Conservation (phyloP, 2,888 invertebrate species). For the Electrophaes corylata region DNA sequence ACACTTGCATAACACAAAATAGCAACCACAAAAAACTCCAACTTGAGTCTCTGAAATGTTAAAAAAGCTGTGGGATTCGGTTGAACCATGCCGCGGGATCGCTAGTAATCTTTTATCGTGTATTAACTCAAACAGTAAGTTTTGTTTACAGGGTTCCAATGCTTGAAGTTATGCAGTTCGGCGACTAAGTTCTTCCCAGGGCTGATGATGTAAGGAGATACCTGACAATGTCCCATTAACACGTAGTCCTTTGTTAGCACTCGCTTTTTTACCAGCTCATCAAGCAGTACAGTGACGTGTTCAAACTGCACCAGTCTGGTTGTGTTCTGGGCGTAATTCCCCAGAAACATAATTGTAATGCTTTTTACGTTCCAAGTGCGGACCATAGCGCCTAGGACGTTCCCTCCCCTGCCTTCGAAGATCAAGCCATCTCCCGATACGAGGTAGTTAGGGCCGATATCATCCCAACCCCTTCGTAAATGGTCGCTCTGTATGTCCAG, state of each 20-base stretch:
- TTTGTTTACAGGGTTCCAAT: constrained; percentile 54
- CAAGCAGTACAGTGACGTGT: constrained; percentile 55
- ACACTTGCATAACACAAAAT: too few relatives aligned
- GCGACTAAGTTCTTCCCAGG: constrained; percentile 61
- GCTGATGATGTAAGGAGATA: constrained; percentile 48
- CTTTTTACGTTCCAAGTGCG: constrained; percentile 55
- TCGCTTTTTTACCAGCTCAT: constrained; percentile 50
- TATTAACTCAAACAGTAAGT: constrained; percentile 4
- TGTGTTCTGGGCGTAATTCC: constrained; percentile 55
- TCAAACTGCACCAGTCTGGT: constrained; percentile 56
- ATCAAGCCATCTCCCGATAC: constrained; percentile 65
- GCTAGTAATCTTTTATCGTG: too few relatives aligned
- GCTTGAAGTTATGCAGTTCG: constrained; percentile 50
- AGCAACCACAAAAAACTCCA: too few relatives aligned
- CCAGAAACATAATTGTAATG: constrained; percentile 69
- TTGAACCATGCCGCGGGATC: neutral
- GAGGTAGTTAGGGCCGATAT: constrained; percentile 72
- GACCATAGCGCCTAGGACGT: constrained; percentile 63
- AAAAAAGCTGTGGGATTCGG: neutral
- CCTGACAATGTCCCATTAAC: constrained; percentile 64
- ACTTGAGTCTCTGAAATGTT: too few relatives aligned
- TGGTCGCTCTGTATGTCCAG: constrained; percentile 59
- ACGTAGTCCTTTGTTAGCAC: constrained; percentile 55
- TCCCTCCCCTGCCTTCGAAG: constrained; percentile 73
- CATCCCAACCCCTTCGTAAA: constrained; percentile 52